Base-by-base conservation (phyloP, 2,888 invertebrate genomes). In the Stegana nigrithorax region DNA sequence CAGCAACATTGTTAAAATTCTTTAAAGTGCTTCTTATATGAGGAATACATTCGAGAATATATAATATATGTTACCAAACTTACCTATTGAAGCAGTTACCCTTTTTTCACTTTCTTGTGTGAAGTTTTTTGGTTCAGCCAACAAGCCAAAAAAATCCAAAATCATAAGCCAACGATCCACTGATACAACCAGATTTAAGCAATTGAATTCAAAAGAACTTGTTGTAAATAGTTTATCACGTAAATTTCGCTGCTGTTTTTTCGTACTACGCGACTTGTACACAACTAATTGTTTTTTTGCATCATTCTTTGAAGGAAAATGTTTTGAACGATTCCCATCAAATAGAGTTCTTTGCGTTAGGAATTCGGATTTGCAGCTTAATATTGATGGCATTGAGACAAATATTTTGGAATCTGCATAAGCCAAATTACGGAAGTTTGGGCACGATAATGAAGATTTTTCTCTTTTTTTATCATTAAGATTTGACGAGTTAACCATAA, bases 81-180 rank as follows among this genome's bases (percentile, higher is more conserved):
- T n/a, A n/a, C n/a, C n/a, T n/a, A n/a, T n/a, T n/a, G n/a, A n/a
- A n/a, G n/a, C n/a, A n/a, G n/a, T n/a, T n/a, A n/a, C n/a, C n/a
- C n/a, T n/a, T n/a, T n/a, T n/a, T n/a, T n/a, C n/a, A n/a, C n/a
- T n/a, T n/a, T n/a, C n/a, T n/a, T n/a, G n/a, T n/a, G n/a, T 23
- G 2, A 25, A 47, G 8, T 47, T 14, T 12, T 72, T 71, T 36
- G 78, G 75, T 26, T 82, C 81, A 2, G 82, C 74, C 70, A 78
- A 83, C 3, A 86, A 85, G 27, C 95, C 95, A 79, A 98, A 94
- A 84, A 98, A 97, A 86, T 98, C 97, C 58, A 98, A 88, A 45
- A 98, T 91, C 29, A 97, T 92, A 73, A 96, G 94, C 98, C 97
- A 98, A 57, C 97, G 95, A 83, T 97, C 94, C 23, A 96, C 92